Conservation (phyloP, 2,888 invertebrate species). For the Drosophila borborema region DNA sequence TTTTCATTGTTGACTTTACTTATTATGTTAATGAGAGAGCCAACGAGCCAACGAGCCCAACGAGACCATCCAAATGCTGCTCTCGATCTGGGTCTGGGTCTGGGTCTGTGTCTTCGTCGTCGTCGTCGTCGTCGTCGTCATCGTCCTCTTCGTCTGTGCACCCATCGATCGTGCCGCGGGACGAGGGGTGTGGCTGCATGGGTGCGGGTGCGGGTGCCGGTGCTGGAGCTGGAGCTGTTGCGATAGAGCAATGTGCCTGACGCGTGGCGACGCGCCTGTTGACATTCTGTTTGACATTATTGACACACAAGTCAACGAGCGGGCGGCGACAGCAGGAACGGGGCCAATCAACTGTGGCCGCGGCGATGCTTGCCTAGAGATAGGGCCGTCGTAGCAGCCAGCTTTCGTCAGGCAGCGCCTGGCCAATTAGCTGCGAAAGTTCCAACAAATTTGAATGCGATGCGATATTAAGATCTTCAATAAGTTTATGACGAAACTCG, state of each 20-base stretch:
- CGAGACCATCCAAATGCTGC: conserved; percentile 14
- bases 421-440: conserved; percentile 53
- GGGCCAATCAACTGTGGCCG: conserved; percentile 39
- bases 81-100: conserved; percentile 37
- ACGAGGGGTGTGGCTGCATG: not conserved
- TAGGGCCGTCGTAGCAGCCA: conserved; percentile 29
- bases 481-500: conserved; percentile 54
- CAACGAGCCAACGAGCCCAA: conserved; percentile 12
- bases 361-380: conserved; percentile 22
- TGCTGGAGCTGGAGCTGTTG: not conserved
- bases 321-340: conserved; percentile 21
- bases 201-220: not conserved
- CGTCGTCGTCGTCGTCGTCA: too few relatives aligned
- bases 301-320: conserved; percentile 74
- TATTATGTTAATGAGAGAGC: conserved; percentile 79
- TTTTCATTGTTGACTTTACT: conserved; percentile 80
- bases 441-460: conserved; percentile 30
- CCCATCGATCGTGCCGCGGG: conserved; percentile 48
- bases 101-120: conserved; percentile 1
- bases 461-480: conserved; percentile 63
- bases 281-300: conserved; percentile 76
- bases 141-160: not conserved
- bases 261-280: conserved; percentile 75
- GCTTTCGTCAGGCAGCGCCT: conserved; percentile 33
- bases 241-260: conserved; percentile 50